A percentile compares a stretch with the other conserved stretches of the same genome.
Conservation (phyloP, 2,888 invertebrate species). For the Campaea margaritaria region DNA sequence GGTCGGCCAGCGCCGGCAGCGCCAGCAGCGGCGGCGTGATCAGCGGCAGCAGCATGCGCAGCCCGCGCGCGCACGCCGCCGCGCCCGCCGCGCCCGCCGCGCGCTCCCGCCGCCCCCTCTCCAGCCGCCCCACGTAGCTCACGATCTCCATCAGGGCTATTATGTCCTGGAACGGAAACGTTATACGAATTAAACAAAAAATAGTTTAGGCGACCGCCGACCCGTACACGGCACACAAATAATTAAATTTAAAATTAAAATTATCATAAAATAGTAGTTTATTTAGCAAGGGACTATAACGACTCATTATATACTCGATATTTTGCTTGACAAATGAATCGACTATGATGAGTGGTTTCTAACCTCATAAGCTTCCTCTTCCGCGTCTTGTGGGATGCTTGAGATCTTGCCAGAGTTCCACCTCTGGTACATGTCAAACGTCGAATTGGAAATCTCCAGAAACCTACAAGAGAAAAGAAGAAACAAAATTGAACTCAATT, state of each 20-base stretch:
- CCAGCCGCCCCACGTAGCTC: slow-evolving; percentile 63
- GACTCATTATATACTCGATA: too few relatives aligned
- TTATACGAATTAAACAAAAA: too few relatives aligned
- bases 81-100: slow-evolving; percentile 44
- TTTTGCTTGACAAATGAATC: too few relatives aligned
- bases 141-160: slow-evolving; percentile 92
- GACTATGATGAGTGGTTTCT: too few relatives aligned
- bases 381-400: slow-evolving; percentile 88
- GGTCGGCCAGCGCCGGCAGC: slow-evolving; percentile 69
- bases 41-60: slow-evolving; percentile 70
- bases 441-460: slow-evolving; percentile 88
- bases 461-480: slow-evolving; percentile 64
- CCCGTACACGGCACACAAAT: too few relatives aligned
- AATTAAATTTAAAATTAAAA: too few relatives aligned
- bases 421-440: slow-evolving; percentile 89
- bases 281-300: too few relatives aligned
- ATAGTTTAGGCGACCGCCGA: too few relatives aligned
- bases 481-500: neutral
- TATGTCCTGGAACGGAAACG: slow-evolving; percentile 87
- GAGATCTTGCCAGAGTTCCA: slow-evolving; percentile 87
- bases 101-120: slow-evolving; percentile 49
- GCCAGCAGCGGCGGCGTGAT: slow-evolving; percentile 68
- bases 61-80: slow-evolving; percentile 66
- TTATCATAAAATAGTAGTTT: too few relatives aligned
- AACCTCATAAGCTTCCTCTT: slow-evolving; percentile 86